Conservation (phyloP, 1,140 invertebrate genomes). For the Oedothorax gibbosus region DNA sequence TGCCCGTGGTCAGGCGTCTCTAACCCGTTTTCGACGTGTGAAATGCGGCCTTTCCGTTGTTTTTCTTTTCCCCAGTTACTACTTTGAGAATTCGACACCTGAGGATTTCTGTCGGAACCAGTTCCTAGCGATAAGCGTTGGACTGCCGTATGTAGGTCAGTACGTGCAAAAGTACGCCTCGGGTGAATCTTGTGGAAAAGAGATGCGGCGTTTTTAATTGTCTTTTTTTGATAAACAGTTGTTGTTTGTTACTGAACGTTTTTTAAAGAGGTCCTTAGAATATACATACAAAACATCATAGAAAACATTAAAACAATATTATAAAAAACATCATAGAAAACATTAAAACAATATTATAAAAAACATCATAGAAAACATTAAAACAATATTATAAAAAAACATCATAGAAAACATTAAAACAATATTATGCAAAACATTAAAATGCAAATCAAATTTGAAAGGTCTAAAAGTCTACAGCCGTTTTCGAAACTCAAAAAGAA, state of each 20-base stretch:
- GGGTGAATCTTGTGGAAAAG: slow-evolving; percentile 29
- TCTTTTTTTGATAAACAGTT: neutral
- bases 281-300: neutral
- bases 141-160: slow-evolving; percentile 54
- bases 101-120: slow-evolving; percentile 34
- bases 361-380: too few relatives aligned
- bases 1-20: slow-evolving; percentile 20
- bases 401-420: too few relatives aligned
- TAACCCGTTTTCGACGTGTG: slow-evolving; percentile 48
- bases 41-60: slow-evolving; percentile 17
- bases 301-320: too few relatives aligned
- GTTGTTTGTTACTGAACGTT: neutral
- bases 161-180: slow-evolving; percentile 25
- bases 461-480: neutral
- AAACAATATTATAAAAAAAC: too few relatives aligned
- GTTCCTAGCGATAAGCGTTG: slow-evolving; percentile 44
- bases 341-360: neutral
- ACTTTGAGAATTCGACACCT: slow-evolving; percentile 58
- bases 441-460: neutral
- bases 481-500: neutral
- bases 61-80: slow-evolving; percentile 43
- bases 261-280: neutral
- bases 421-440: neutral
- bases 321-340: neutral
- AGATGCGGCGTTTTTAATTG: neutral